Percentiles rank a stretch among this genome's conserved stretches.
Evolutionary conservation across 1,140 invertebrate species (phyloP).

Genomic region (Eupeodes corollae): DNA sequence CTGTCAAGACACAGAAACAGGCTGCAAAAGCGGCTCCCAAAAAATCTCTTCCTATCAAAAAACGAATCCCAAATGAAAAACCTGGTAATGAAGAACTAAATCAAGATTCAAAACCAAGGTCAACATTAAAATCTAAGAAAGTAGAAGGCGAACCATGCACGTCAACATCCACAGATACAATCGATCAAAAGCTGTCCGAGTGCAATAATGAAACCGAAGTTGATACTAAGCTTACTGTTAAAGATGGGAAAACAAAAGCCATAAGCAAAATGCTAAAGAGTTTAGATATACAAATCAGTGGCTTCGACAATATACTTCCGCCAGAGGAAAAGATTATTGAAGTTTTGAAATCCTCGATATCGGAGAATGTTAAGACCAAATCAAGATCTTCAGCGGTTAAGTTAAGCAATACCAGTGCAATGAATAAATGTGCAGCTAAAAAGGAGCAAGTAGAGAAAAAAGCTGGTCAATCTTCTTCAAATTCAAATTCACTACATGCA

Average conservation of each 20-base stretch:
- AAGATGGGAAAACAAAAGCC: constrained; percentile 31
- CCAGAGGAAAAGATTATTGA: constrained; percentile 23
- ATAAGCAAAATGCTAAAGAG: constrained; percentile 36
- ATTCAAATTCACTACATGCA: background rate
- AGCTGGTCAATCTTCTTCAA: background rate
- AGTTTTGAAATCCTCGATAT: constrained; percentile 34
- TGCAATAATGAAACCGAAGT: no score
- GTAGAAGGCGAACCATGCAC: no score
- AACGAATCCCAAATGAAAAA: no score
- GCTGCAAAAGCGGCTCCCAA: no score
- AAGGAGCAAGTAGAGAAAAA: background rate
- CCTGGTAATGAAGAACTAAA: no score
- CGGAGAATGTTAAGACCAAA: constrained; percentile 36
- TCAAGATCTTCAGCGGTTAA: constrained; percentile 32
- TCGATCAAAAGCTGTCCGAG: no score
- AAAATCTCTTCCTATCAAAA: no score
- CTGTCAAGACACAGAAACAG: no score
- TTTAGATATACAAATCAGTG: constrained; percentile 35
- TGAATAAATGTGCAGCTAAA: background rate
- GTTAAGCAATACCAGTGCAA: constrained; percentile 8
- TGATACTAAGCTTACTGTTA: no score
- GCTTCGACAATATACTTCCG: constrained; percentile 32
- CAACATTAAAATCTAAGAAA: no score
- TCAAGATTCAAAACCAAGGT: no score
- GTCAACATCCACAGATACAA: no score